Evolutionary conservation across 2,797 vertebrate genomes (phyloP).

Genomic region (Sebastes glaucus): DNA sequence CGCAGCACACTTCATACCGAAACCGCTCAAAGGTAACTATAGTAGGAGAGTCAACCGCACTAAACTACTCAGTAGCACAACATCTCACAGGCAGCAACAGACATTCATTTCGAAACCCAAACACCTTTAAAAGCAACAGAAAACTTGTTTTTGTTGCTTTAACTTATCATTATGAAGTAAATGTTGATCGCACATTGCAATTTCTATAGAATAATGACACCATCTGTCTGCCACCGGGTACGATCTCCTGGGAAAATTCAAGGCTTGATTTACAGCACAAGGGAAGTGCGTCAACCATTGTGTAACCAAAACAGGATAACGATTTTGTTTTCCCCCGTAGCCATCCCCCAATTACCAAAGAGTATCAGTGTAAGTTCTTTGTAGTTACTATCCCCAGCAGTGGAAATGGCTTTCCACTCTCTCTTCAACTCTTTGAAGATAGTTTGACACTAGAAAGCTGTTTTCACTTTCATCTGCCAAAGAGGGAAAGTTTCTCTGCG

Average conservation of each 20-base stretch:
- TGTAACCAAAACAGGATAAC: too few species aligned
- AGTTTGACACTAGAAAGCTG: not conserved
- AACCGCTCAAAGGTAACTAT: slow-evolving; percentile 95
- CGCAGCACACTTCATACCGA: slow-evolving; percentile 97
- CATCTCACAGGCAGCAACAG: not conserved
- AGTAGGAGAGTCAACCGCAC: not conserved
- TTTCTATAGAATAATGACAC: too few species aligned
- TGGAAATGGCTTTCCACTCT: too few species aligned
- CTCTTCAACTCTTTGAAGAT: not conserved
- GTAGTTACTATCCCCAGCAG: too few species aligned
- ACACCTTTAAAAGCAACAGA: not conserved
- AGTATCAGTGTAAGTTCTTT: too few species aligned
- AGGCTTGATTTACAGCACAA: too few species aligned
- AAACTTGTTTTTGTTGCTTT: not conserved
- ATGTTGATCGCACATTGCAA: too few species aligned
- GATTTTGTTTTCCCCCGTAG: too few species aligned
- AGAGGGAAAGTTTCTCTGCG: not conserved
- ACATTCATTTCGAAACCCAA: not conserved
- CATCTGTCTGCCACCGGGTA: too few species aligned
- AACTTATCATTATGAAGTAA: not conserved
- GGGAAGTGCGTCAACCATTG: too few species aligned
- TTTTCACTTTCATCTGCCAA: not conserved
- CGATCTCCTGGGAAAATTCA: too few species aligned
- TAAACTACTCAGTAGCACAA: not conserved
- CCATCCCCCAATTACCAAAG: too few species aligned